Evolutionary conservation across 2,113 vertebrate genomes (phyloP).

Genomic region (Dromas ardeola): DNA sequence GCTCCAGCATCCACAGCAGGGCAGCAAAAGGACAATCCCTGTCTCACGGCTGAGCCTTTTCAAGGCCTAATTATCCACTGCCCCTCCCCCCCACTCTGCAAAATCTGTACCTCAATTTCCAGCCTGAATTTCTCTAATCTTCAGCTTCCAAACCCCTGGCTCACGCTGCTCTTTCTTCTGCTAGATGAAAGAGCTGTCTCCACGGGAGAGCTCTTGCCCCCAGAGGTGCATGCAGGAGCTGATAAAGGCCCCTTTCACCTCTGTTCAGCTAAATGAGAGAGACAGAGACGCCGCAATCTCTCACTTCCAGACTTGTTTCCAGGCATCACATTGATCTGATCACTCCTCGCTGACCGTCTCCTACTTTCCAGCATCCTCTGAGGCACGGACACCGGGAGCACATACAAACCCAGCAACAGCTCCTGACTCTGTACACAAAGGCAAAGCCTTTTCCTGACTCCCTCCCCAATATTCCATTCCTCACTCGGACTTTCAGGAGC

Average conservation of each 20-base stretch:
- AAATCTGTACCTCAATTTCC: neutral
- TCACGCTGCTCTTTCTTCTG: neutral
- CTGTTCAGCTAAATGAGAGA: neutral
- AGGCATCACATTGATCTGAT: neutral
- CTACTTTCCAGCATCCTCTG: neutral
- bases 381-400: neutral
- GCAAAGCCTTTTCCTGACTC: neutral
- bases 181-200: neutral
- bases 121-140: neutral
- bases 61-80: neutral
- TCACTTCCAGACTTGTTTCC: neutral
- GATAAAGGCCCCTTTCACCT: neutral
- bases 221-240: neutral
- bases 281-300: neutral
- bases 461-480: neutral
- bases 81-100: neutral
- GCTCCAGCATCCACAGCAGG: neutral
- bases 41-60: neutral
- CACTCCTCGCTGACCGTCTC: neutral
- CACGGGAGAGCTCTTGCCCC: neutral
- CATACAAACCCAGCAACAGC: fast-evolving
- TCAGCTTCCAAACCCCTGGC: neutral
- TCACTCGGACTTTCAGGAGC: neutral
- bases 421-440: fast-evolving
- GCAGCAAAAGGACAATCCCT: neutral